These are phyloP conservation scores for Myzus persicae DNA, from an alignment of 1,140 invertebrate genomes.

Conservation along the genomic window DNA sequence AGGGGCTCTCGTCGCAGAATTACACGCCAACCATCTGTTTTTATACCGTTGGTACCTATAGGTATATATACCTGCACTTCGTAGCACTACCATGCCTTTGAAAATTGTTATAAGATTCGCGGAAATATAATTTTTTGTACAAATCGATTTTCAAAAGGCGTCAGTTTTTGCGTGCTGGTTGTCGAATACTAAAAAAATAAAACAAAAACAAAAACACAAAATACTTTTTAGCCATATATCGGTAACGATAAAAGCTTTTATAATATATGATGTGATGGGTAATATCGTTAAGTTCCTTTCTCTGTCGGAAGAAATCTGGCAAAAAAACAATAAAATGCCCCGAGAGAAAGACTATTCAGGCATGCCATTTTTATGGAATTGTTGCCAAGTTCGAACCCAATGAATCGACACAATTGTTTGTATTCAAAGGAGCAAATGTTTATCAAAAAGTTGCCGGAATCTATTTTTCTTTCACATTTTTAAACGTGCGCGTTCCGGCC, in stretches of 20 bases:
- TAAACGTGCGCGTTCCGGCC: neutral
- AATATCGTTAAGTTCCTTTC: conserved; percentile 42
- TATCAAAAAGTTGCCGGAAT: neutral
- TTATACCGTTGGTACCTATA: too few relatives aligned
- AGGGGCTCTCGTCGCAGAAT: neutral
- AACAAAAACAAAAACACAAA: neutral
- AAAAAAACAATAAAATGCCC: conserved; percentile 24
- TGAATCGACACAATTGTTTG: conserved; percentile 45
- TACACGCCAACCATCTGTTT: neutral
- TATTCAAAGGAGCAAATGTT: conserved; percentile 25
- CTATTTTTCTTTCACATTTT: conserved; percentile 4
- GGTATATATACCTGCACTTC: too few relatives aligned
- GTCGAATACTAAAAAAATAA: neutral
- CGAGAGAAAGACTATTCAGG: conserved; percentile 21
- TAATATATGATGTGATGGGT: conserved; percentile 42
- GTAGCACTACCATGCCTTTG: neutral
- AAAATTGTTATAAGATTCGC: neutral
- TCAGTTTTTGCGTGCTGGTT: neutral
- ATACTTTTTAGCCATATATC: neutral
- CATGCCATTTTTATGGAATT: conserved; percentile 29
- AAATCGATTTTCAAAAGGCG: neutral
- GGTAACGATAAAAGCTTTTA: conserved; percentile 34
- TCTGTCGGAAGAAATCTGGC: conserved; percentile 31
- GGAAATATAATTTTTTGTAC: neutral
- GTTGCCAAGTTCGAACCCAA: conserved; percentile 19